Evolutionary conservation across 1,140 invertebrate species (phyloP).

Genomic region (Aphaenogaster rudis): DNA sequence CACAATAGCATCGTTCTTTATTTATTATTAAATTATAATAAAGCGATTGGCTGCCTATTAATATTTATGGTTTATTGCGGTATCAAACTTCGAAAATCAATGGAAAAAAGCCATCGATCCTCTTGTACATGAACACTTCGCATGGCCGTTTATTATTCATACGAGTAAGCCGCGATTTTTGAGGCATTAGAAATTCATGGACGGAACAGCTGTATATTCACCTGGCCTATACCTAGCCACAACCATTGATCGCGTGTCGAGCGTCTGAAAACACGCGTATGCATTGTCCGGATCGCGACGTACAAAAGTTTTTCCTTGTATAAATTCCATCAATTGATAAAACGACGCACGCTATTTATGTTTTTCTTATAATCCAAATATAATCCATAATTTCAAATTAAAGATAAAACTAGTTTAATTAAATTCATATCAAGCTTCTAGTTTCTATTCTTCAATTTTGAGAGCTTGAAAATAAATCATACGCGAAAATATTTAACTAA

Average conservation of each 20-base stretch:
- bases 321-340: conserved; percentile 26
- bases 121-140: conserved; percentile 7
- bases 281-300: conserved; percentile 39
- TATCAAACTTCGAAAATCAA: conserved; percentile 21
- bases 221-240: conserved; percentile 58
- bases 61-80: conserved; percentile 32
- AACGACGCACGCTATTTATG: not conserved
- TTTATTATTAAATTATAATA: conserved; percentile 18
- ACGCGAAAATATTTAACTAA: not conserved
- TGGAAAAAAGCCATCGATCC: not conserved
- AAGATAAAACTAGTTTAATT: conserved; percentile 1
- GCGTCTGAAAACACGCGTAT: conserved; percentile 57
- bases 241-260: conserved; percentile 58
- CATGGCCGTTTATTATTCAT: conserved; percentile 56
- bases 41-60: not conserved
- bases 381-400: not conserved
- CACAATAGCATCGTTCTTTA: not conserved
- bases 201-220: conserved; percentile 67
- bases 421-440: not conserved
- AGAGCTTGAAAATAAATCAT: not conserved
- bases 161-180: conserved; percentile 57
- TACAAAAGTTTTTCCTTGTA: conserved; percentile 39
- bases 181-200: conserved; percentile 60
- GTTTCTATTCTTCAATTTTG: not conserved
- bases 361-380: not conserved